These are phyloP conservation scores for Formica selysi DNA, from an alignment of 1,140 invertebrate genomes.

Conservation along the genomic window DNA sequence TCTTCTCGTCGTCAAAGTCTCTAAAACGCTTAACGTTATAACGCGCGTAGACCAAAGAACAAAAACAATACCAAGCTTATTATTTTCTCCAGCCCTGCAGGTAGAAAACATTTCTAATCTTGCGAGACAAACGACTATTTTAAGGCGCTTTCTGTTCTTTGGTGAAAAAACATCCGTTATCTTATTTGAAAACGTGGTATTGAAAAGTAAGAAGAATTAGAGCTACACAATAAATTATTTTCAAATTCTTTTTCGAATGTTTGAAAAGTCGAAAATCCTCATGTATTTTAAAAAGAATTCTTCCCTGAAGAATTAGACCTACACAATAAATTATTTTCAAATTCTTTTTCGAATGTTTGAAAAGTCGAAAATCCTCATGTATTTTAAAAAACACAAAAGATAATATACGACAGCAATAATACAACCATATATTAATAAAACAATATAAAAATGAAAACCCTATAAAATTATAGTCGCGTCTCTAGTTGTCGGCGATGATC, in stretches of 20 bases:
- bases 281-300: not conserved
- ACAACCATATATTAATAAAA: too few species aligned
- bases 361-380: too few species aligned
- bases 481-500: not conserved
- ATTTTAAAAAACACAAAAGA: not conserved
- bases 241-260: not conserved
- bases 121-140: not conserved
- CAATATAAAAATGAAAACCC: too few species aligned
- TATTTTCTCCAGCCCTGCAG: not conserved
- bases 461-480: not conserved
- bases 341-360: not conserved
- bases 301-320: too few species aligned
- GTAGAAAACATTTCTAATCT: constrained; percentile 13
- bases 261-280: not conserved
- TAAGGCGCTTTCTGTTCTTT: not conserved
- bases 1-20: not conserved
- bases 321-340: not conserved
- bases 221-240: not conserved
- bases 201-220: too few species aligned
- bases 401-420: not conserved
- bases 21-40: constrained; percentile 1
- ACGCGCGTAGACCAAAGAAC: not conserved
- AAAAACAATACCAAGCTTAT: not conserved
- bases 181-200: too few species aligned
- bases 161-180: too few species aligned